phyloP scores from a whole-genome alignment of 2,888 invertebrate genomes.

The Parthenolecanium corni region DNA sequence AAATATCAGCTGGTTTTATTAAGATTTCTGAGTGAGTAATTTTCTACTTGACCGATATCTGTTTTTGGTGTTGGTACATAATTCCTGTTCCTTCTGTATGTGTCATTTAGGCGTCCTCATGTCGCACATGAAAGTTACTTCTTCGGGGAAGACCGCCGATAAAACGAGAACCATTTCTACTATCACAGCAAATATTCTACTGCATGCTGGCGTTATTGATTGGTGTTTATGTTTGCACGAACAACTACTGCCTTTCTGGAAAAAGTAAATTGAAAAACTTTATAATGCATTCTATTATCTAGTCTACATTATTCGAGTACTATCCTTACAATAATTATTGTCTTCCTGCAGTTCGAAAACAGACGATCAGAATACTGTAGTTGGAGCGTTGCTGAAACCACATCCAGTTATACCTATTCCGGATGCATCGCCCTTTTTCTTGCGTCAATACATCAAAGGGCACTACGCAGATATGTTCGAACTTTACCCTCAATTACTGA shows the following conservation, averaged over 20 bases:
- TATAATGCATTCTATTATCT: neutral
- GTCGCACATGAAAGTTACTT: constrained; percentile 19
- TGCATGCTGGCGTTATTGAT: constrained; percentile 57
- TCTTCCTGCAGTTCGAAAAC: constrained; percentile 19
- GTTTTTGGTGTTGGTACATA: too few species aligned
- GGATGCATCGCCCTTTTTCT: constrained; percentile 92
- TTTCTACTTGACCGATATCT: too few species aligned
- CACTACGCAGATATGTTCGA: constrained; percentile 87
- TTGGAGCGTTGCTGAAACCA: constrained; percentile 65
- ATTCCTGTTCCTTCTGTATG: too few species aligned
- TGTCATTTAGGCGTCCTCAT: constrained; percentile 10
- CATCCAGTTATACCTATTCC: constrained; percentile 70
- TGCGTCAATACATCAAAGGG: constrained; percentile 80
- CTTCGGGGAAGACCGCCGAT: constrained; percentile 34
- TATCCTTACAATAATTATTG: neutral
- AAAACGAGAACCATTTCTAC: constrained; percentile 51
- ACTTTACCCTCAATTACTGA: constrained; percentile 83
- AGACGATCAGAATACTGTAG: constrained; percentile 34
- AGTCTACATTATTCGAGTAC: neutral
- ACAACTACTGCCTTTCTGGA: constrained; percentile 38
- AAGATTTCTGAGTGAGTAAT: constrained; percentile 57
- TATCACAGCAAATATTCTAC: constrained; percentile 56
- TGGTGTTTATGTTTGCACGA: constrained; percentile 61
- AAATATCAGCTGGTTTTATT: constrained; percentile 63
- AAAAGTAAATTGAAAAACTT: constrained; percentile 11